Conservation (phyloP, 2,888 invertebrate species). For the Operophtera brumata region DNA sequence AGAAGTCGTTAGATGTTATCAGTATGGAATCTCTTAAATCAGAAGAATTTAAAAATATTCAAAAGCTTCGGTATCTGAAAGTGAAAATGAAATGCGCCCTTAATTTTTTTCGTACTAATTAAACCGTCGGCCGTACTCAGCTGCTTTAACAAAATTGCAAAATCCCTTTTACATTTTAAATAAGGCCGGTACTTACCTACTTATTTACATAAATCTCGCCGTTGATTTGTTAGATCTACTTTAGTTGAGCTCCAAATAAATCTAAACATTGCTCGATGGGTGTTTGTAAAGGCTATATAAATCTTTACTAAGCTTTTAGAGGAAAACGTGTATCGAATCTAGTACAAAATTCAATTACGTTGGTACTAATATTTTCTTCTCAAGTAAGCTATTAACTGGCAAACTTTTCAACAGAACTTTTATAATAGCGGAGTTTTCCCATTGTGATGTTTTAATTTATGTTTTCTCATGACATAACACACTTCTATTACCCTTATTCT, state of each 20-base stretch:
- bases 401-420: not conserved
- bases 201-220: constrained; percentile 11
- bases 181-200: not conserved
- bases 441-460: not conserved
- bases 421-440: not conserved
- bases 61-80: not conserved
- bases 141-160: constrained; percentile 11
- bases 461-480: not conserved
- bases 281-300: constrained; percentile 6
- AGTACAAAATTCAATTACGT: not conserved
- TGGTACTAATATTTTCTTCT: not conserved
- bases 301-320: constrained; percentile 7
- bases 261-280: constrained; percentile 1
- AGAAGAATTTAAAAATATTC: not conserved
- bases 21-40: no score
- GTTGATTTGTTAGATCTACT: constrained; percentile 18
- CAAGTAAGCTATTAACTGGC: not conserved
- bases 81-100: not conserved
- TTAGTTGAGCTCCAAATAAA: constrained; percentile 15
- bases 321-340: constrained; percentile 3
- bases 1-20: no score
- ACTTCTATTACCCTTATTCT: not conserved
- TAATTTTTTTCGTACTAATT: constrained; percentile 12
- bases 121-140: constrained; percentile 1
- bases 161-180: constrained; percentile 14